phyloP scores from a whole-genome alignment of 2,888 invertebrate species.

The Blomia tropicalis region DNA sequence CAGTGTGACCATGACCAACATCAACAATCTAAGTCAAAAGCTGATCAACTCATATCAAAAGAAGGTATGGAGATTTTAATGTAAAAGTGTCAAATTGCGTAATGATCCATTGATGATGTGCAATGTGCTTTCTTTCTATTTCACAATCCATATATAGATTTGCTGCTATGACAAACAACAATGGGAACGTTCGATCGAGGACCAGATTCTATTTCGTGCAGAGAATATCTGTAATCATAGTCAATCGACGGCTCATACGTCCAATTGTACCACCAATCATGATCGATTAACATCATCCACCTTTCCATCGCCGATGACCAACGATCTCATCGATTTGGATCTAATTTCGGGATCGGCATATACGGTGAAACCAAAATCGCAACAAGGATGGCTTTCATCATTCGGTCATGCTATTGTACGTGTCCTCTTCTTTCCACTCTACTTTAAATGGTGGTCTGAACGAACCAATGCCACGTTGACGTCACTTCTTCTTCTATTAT shows the following conservation, averaged over 20 bases:
- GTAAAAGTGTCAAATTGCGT: too few relatives aligned
- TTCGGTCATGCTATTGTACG: constrained; percentile 64
- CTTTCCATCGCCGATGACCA: constrained; percentile 45
- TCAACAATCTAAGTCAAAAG: background rate
- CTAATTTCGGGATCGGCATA: constrained; percentile 88
- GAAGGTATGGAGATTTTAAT: too few relatives aligned
- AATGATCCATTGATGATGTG: background rate
- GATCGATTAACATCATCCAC: background rate
- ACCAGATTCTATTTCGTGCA: constrained; percentile 49
- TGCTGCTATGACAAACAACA: constrained; percentile 90
- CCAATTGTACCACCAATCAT: background rate
- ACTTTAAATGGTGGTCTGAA: constrained; percentile 55
- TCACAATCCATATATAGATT: constrained; percentile 45
- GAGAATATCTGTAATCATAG: constrained; percentile 32
- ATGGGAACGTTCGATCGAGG: constrained; percentile 91
- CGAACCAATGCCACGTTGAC: constrained; percentile 67
- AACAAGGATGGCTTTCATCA: constrained; percentile 70
- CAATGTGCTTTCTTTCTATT: constrained; percentile 23
- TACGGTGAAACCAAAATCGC: constrained; percentile 74
- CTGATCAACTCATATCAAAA: background rate
- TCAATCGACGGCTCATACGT: background rate
- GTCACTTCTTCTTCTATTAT: constrained; percentile 52
- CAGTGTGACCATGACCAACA: background rate
- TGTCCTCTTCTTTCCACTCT: constrained; percentile 63
- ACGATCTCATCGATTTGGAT: constrained; percentile 87